Conservation (phyloP, 1,140 invertebrate genomes). For the Hirudo medicinalis region DNA sequence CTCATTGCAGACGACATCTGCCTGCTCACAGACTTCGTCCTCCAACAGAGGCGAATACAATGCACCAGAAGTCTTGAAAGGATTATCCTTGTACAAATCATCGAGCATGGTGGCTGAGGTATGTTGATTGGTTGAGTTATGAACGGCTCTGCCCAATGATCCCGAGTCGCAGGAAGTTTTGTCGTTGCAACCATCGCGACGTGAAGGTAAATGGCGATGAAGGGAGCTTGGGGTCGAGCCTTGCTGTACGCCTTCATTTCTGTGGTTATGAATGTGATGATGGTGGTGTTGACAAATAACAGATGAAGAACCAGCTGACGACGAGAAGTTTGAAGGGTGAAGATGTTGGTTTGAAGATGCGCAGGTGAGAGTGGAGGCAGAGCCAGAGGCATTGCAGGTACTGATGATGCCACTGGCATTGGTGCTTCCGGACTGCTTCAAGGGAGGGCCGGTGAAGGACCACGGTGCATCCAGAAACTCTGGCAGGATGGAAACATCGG, state of each 20-base stretch:
- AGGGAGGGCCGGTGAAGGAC: not conserved
- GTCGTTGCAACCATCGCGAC: not conserved
- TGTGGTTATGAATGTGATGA: no score
- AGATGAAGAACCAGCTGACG: not conserved
- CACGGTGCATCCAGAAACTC: not conserved
- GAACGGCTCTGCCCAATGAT: not conserved
- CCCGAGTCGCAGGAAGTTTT: not conserved
- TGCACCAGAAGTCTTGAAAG: conserved; percentile 2
- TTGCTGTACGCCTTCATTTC: no score
- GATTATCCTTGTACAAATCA: not conserved
- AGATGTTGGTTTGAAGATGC: not conserved
- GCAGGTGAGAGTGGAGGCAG: not conserved
- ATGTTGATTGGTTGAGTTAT: not conserved
- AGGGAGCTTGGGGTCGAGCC: not conserved
- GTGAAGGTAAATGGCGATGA: not conserved
- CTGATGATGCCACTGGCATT: not conserved
- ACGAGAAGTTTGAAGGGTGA: not conserved
- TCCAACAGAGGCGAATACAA: not conserved
- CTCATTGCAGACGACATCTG: not conserved
- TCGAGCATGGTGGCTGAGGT: not conserved
- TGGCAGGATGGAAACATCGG: not conserved
- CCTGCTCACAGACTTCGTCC: not conserved
- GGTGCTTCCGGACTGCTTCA: not conserved
- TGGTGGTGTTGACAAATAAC: no score
- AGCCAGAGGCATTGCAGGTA: not conserved